Evolutionary conservation across 2,113 vertebrate species (phyloP), one percentile per base, ranked within the genome.

Genomic region (Ictalurus punctatus): DNA sequence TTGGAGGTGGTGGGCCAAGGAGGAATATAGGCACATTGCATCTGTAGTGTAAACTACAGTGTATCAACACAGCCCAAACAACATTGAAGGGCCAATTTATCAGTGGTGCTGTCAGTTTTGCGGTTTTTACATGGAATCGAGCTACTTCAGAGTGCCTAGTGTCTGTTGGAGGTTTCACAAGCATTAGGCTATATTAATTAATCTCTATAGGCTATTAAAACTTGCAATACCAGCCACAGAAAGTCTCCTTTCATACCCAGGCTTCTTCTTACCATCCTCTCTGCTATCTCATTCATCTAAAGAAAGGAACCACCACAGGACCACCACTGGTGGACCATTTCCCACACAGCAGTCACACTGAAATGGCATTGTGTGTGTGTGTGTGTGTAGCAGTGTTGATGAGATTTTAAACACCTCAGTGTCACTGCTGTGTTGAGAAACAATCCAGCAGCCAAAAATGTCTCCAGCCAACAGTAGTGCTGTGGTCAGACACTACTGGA

Each of bases 331-430:
- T 58, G 52, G 12, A 81, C 79, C 54, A 81, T 81, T 81, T 83
- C 61, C 56, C 6, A 1, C 58, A 83, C 34, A 40, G 81, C 48
- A 61, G 58, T 40, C 81, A 82, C 79, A 59, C 54, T 82, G 79
- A 12, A 30, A 82, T 82, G 54, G 17, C 56, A 59, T 34, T 82
- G n/a, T 56, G 7, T 74, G 34, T 71, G 69, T 71, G 74, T 76
- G 65, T 69, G 65, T 30, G 16, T 73, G 69, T 37, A 83, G 30
- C 81, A 40, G 58, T 83, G 56, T 16, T 83, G 81, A 83, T 83
- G 56, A 63, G 81, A 83, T 83, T 83, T 83, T 83, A 83, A 83
- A 61, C 81, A 83, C 81, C 81, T 61, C 58, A 40, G 58, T 61
- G 81, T 83, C 81, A 63, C 34, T 61, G 81, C 81, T 61, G 56